Conservation (phyloP, 1,140 invertebrate genomes). For the Heliconius eleuchia region DNA sequence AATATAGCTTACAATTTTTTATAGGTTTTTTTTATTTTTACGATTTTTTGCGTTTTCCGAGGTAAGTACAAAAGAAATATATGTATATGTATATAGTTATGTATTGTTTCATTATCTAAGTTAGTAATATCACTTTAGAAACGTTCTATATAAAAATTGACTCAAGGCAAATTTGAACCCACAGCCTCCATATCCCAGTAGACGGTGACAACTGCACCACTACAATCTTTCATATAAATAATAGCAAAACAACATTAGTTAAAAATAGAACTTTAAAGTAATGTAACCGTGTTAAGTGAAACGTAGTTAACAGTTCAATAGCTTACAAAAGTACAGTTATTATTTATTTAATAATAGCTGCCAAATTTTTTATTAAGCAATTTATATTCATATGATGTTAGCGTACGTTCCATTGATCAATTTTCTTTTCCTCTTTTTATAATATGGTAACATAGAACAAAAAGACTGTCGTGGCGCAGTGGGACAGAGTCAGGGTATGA, state of each 20-base stretch:
- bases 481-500: too few relatives aligned
- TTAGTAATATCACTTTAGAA: too few relatives aligned
- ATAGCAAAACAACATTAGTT: not conserved
- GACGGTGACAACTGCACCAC: too few relatives aligned
- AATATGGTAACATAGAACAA: not conserved
- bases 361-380: not conserved
- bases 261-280: not conserved
- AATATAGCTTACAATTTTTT: not conserved
- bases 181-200: too few relatives aligned
- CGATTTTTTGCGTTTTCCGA: not conserved
- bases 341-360: not conserved
- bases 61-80: not conserved
- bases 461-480: too few relatives aligned
- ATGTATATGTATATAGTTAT: too few relatives aligned
- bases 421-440: not conserved
- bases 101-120: too few relatives aligned
- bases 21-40: not conserved
- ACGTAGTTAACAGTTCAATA: slow-evolving; percentile 6
- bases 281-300: not conserved
- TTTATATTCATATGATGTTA: slow-evolving; percentile 2
- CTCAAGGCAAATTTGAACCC: too few relatives aligned
- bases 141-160: too few relatives aligned
- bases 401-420: not conserved
- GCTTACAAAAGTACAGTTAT: not conserved
- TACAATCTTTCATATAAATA: too few relatives aligned